Percentiles rank a stretch among this genome's conserved stretches.
phyloP scores from a whole-genome alignment of 2,113 vertebrate genomes.

The Scortum barcoo region DNA sequence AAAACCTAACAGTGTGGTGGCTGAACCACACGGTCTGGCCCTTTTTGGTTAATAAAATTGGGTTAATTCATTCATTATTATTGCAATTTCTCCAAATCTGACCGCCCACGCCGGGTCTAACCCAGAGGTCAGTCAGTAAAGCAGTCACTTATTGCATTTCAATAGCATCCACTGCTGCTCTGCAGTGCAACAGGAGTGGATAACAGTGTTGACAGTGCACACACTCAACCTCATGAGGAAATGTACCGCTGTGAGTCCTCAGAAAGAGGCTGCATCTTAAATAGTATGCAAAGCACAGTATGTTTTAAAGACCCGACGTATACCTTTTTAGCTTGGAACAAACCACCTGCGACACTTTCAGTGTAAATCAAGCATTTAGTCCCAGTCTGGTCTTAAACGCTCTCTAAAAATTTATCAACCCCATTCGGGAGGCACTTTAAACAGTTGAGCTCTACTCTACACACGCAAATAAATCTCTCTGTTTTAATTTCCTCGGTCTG shows the following conservation, averaged over 20 bases:
- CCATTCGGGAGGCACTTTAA: slow-evolving; percentile 74
- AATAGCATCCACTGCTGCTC: slow-evolving; percentile 29
- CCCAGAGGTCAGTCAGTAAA: slow-evolving; percentile 45
- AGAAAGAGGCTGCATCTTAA: slow-evolving; percentile 25
- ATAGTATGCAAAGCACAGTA: slow-evolving; percentile 3
- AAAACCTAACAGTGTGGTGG: not conserved
- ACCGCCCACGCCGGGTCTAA: slow-evolving; percentile 15
- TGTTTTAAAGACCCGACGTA: slow-evolving; percentile 26
- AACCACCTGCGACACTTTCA: slow-evolving; percentile 44
- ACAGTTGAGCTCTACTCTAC: slow-evolving; percentile 41
- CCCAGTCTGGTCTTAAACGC: slow-evolving; percentile 44
- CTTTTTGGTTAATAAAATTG: slow-evolving; percentile 57
- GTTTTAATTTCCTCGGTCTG: slow-evolving; percentile 29
- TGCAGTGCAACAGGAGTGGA: slow-evolving; percentile 39
- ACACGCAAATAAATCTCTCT: slow-evolving; percentile 16
- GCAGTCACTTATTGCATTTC: slow-evolving; percentile 76
- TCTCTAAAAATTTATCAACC: slow-evolving; percentile 33
- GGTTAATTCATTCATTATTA: slow-evolving; percentile 48
- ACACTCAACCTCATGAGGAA: slow-evolving; percentile 49
- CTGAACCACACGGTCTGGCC: not conserved
- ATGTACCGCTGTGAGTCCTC: slow-evolving; percentile 59
- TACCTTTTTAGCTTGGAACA: slow-evolving; percentile 19
- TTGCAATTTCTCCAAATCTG: slow-evolving; percentile 57
- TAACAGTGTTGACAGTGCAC: slow-evolving; percentile 57
- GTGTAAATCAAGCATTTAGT: slow-evolving; percentile 40